Conservation (phyloP, 2,113 vertebrate genomes). For the Carassius gibelio region DNA sequence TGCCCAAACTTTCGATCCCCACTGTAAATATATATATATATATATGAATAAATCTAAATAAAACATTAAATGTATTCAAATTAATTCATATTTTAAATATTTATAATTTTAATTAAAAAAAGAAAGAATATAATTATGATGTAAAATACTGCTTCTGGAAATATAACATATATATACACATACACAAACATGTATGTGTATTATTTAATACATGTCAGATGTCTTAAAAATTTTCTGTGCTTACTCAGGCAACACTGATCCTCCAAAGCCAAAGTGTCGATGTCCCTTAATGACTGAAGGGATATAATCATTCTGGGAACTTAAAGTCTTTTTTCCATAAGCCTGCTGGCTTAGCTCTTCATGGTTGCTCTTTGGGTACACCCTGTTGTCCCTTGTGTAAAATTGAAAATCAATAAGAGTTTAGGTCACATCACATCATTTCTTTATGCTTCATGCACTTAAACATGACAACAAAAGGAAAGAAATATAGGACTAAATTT, state of each 20-base stretch:
- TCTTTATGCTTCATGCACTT: not conserved
- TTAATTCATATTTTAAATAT: too few relatives aligned
- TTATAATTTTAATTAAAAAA: too few relatives aligned
- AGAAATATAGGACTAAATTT: not conserved
- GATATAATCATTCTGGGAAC: conserved; percentile 24
- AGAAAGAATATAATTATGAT: too few relatives aligned
- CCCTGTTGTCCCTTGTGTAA: not conserved
- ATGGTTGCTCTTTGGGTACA: not conserved
- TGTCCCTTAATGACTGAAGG: conserved; percentile 65
- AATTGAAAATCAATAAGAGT: conserved; percentile 1
- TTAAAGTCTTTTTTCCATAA: conserved; percentile 53
- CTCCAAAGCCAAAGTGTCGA: conserved; percentile 63
- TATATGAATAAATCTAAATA: not conserved
- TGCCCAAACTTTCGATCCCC: too few relatives aligned
- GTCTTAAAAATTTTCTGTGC: not conserved
- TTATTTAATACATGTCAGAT: not conserved
- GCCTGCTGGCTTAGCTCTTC: conserved; percentile 25
- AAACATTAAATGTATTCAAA: not conserved
- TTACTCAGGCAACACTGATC: conserved; percentile 63
- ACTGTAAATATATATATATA: too few relatives aligned
- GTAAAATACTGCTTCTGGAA: too few relatives aligned
- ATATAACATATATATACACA: too few relatives aligned
- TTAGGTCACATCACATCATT: not conserved
- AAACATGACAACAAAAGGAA: not conserved
- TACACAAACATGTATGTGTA: too few relatives aligned